A percentile compares a stretch with the other conserved stretches of the same genome.
Evolutionary conservation across 30 jellyfish, hydroid and myxozoan genomes (phyloP).

Genomic region (Catostylus mosaicus): DNA sequence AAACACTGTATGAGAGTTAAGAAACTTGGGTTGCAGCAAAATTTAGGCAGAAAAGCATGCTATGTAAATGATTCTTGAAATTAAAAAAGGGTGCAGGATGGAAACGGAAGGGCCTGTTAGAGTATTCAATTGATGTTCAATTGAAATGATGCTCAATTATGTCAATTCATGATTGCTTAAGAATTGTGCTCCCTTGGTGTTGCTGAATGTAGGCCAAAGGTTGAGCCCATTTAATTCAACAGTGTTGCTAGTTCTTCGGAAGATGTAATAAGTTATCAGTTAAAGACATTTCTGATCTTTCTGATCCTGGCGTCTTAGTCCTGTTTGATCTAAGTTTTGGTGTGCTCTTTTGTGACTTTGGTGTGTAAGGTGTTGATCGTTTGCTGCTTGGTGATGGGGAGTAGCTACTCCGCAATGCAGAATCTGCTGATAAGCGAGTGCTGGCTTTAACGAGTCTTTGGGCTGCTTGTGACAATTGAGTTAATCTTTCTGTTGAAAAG

Average conservation of each 20-base stretch:
- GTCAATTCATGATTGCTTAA: too few species aligned
- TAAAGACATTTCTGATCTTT: slow-evolving; percentile 61
- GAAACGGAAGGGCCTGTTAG: too few species aligned
- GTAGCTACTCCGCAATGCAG: slow-evolving; percentile 81
- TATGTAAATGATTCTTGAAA: too few species aligned
- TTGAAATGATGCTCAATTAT: too few species aligned
- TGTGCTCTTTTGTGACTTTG: slow-evolving; percentile 62
- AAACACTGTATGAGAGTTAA: too few species aligned
- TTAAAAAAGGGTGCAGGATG: too few species aligned
- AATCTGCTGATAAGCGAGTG: slow-evolving; percentile 70
- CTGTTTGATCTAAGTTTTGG: slow-evolving; percentile 56
- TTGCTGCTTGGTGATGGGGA: slow-evolving; percentile 81
- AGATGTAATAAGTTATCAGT: slow-evolving; percentile 86
- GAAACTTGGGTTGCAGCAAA: too few species aligned
- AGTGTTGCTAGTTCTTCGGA: slow-evolving; percentile 66
- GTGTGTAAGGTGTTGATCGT: slow-evolving; percentile 62
- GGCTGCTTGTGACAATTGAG: slow-evolving; percentile 95
- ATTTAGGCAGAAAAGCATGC: too few species aligned
- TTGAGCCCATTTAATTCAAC: too few species aligned
- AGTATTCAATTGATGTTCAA: too few species aligned
- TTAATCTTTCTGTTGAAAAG: slow-evolving; percentile 72
- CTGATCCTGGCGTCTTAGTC: slow-evolving; percentile 77
- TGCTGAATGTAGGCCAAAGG: too few species aligned
- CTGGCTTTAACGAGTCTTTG: slow-evolving; percentile 90
- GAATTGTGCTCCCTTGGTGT: too few species aligned